Conservation (phyloP, 2,888 invertebrate genomes). For the Caradrina kadenii region DNA sequence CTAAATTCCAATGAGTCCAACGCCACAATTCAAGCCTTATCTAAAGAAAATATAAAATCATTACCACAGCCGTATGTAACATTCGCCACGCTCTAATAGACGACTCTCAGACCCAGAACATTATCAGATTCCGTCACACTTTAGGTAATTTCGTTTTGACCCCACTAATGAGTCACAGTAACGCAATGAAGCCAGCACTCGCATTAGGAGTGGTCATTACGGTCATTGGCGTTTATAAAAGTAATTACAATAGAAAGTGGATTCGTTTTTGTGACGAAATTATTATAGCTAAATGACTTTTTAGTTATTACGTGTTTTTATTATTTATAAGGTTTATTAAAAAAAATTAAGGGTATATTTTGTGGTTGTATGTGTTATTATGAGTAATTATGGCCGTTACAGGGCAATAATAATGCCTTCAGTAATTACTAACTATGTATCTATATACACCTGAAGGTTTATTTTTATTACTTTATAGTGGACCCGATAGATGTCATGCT, state of each 20-base stretch:
- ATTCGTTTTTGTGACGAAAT: conserved; percentile 76
- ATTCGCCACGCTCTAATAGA: conserved; percentile 77
- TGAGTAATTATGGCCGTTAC: conserved; percentile 31
- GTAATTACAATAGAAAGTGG: conserved; percentile 81
- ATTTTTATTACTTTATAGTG: not conserved
- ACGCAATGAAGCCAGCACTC: conserved; percentile 82
- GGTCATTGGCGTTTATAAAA: conserved; percentile 77
- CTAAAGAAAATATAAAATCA: conserved; percentile 58
- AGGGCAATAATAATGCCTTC: conserved; percentile 11
- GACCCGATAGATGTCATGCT: too few relatives aligned
- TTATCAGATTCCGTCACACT: conserved; percentile 89
- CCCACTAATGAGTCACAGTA: conserved; percentile 83
- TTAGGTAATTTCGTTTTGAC: conserved; percentile 80
- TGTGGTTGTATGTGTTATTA: conserved; percentile 28
- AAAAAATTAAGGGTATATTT: conserved; percentile 23
- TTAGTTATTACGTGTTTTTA: conserved; percentile 57
- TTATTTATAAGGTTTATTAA: conserved; percentile 55
- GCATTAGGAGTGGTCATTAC: conserved; percentile 82
- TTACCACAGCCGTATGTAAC: conserved; percentile 64
- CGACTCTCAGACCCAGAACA: conserved; percentile 76
- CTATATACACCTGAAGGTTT: not conserved
- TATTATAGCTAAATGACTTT: conserved; percentile 62
- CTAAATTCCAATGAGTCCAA: not conserved
- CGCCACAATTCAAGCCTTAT: conserved; percentile 12
- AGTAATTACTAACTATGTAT: not conserved